phyloP scores from a whole-genome alignment of 2,888 invertebrate species.

The Heterodera filipjevi region DNA sequence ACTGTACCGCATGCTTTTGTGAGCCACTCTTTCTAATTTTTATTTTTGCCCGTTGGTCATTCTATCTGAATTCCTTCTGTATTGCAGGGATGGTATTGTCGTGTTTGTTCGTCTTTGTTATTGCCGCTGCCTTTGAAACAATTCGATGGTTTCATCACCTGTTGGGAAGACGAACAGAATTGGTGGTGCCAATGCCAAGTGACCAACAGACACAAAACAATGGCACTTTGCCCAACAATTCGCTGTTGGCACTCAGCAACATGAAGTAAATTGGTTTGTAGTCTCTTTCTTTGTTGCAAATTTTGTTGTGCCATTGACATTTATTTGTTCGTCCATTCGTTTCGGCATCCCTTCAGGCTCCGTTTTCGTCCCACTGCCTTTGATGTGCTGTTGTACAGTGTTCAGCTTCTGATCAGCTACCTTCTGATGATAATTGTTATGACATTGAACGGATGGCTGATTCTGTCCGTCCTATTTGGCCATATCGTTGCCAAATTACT shows the following conservation, averaged over 20 bases:
- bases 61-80: background rate
- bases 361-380: conserved; percentile 28
- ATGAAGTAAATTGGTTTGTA: background rate
- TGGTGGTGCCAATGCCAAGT: background rate
- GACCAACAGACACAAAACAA: background rate
- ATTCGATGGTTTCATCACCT: background rate
- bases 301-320: conserved; percentile 1
- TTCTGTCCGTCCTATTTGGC: conserved; percentile 55
- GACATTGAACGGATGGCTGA: conserved; percentile 64
- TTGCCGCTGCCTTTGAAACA: background rate
- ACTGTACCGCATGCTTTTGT: no score
- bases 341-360: background rate
- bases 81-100: conserved; percentile 52
- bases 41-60: background rate
- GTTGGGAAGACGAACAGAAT: background rate
- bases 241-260: background rate
- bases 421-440: conserved; percentile 62
- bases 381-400: conserved; percentile 52
- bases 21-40: background rate
- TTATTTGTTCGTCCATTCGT: no score
- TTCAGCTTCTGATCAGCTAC: conserved; percentile 56
- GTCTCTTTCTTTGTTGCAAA: conserved; percentile 15
- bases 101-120: conserved; percentile 51
- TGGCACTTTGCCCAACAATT: conserved; percentile 2
- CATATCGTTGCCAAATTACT: conserved; percentile 48